These are phyloP conservation scores for Nomada goodeniana DNA, from an alignment of 2,888 invertebrate genomes.

Conservation along the genomic window DNA sequence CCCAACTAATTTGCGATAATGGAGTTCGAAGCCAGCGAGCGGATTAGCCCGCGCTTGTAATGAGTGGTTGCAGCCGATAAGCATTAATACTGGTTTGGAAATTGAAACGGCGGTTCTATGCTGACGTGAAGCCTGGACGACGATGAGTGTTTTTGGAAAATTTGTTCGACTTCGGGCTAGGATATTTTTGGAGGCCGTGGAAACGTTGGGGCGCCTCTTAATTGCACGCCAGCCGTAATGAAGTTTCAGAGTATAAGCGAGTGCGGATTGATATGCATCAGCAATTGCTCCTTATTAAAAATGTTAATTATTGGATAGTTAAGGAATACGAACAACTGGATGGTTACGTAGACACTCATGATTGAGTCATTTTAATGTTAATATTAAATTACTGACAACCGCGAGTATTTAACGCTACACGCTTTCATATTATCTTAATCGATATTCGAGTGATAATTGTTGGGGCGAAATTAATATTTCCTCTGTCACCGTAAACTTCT, in stretches of 20 bases:
- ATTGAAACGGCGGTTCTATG: background rate
- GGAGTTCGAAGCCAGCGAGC: background rate
- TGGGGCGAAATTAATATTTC: background rate
- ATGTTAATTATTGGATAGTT: background rate
- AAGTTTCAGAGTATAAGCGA: background rate
- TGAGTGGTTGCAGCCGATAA: background rate
- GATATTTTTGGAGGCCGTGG: background rate
- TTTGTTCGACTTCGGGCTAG: background rate
- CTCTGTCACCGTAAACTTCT: too few species aligned
- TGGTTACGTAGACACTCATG: background rate
- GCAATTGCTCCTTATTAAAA: background rate
- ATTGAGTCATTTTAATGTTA: too few species aligned
- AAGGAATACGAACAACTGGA: background rate
- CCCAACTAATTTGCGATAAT: conserved; percentile 27
- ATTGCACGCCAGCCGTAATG: background rate
- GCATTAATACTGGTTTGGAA: background rate
- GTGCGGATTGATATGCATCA: background rate
- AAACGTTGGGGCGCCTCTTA: background rate
- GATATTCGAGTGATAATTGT: background rate
- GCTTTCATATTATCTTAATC: too few species aligned
- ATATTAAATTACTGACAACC: too few species aligned
- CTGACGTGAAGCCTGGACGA: background rate
- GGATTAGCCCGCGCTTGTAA: conserved; percentile 9
- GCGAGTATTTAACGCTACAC: too few species aligned
- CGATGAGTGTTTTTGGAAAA: background rate